Base-by-base conservation (phyloP, 2,888 invertebrate genomes). In the Drosophila emarginata region DNA sequence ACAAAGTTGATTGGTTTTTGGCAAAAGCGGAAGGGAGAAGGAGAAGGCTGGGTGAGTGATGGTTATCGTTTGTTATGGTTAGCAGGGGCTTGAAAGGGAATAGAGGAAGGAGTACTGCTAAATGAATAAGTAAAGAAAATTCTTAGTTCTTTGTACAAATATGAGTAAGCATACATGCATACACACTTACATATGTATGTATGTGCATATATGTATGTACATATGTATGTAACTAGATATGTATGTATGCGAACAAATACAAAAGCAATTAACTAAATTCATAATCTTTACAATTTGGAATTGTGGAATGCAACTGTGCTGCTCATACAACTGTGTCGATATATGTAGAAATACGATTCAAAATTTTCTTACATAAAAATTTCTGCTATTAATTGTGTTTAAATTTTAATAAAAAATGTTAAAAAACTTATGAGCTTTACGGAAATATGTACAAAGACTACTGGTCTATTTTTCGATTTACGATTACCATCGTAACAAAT, bases 71-170 rank as follows among this genome's bases (percentile, higher is more conserved):
- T 45, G 45, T 45, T 21, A 45, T 9, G 32, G 32, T 9, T 32
- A 32, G 11, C 18, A 11, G 23, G n/a, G 26, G 15, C n/a, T n/a
- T 39, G 14, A 39, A 66, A 60, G 65, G 65, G 61, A 59, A 56
- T 66, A 61, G 68, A 68, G 63, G 77, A 64, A 62, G 61, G 76
- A 78, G 80, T 64, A 56, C 53, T 76, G 84, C 75, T 80, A 81
- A 81, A 76, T 86, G 80, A 68, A 80, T 86, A 80, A 63, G 87
- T 59, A 81, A 81, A 81, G 83, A 83, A 83, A 83, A 83, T 64
- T 63, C 58, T 39, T 39, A 54, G 28, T 59, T 40, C 37, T 45
- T 57, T 21, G 36, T 9, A 9, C 36, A 12, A 54, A 39, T n/a
- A 39, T 50, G 28, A 56, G n/a, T 18, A 45, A 59, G 18, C 37